Evolutionary conservation across 2,113 vertebrate species (phyloP), one percentile per base, ranked within the genome.

Genomic region (Anarrhichthys ocellatus): DNA sequence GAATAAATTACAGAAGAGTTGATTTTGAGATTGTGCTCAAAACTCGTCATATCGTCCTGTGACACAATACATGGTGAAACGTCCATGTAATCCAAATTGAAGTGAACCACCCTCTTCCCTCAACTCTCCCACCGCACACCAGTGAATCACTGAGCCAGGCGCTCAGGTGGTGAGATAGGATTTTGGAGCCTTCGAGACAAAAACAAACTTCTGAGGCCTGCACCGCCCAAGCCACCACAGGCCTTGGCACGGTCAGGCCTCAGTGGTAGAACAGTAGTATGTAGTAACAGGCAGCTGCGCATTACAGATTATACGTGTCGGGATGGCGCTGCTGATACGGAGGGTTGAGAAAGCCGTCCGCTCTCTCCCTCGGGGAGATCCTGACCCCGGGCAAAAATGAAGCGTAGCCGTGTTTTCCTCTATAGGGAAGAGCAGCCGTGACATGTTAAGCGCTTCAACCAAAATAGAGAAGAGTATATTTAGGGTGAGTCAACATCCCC

Each of bases 401-500:
- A 86, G 78, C 87, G 78, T 91, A 87, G 83, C 87, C 3, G 62
- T 84, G 86, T 88, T 94, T 95, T 94, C 87, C 85, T 89, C 86
- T 84, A 85, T 84, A 89, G 92, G 76, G 76, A 69, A 92, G 85
- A 92, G 90, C 82, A 86, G 81, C 83, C 78, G 65, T 87, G 83
- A 92, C 89, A 93, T 88, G 83, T 92, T 87, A 85, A 92, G 87
- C 65, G 38, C 75, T 88, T 92, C 66, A 89, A 88, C 90, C 48
- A 75, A 93, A 92, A 91, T 88, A 89, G 81, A 89, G 76, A 80
- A 63, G 59, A 90, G 87, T 93, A 87, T 87, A 91, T 93, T 91
- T 85, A 79, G 86, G 85, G 86, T 91, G 84, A 92, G 90, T 93
- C 92, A 92, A 91, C 84, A 88, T 92, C 79, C 91, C 87, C 88